Evolutionary conservation across 2,888 invertebrate genomes (phyloP), one percentile per base, ranked within the genome.

Genomic region (Auanema freiburgensis): DNA sequence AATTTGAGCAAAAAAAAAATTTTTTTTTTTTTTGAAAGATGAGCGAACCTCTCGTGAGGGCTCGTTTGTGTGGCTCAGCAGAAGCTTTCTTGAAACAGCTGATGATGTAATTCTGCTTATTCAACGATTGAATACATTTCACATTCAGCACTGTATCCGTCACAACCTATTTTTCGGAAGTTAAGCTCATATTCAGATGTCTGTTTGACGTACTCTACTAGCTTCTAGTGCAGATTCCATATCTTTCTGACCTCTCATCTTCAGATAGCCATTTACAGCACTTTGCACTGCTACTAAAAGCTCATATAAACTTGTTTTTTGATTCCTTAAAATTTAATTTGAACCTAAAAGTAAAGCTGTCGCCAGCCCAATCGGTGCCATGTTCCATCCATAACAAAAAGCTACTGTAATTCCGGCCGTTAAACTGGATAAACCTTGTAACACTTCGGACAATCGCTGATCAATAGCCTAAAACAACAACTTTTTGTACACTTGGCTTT

Each of bases 131-230:
- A 1, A 86, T 84, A 5, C 85, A 85, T 55, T 83, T 74, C 25
- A 86, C 84, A 59, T 85, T 85, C 62, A 84, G 84, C 21, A 86
- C 81, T 0, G 83, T 82, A 71, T 86, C 86, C 12, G 83, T 79
- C 14, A 84, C 84, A 46, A 85, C 71, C 81, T 79, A 62, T 69
- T 51, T 14, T 16, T 56, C 42, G 33, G 42, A 21, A 53, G 11
- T 16, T 51, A 2, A 21, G 18, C n/a, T 21, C 18, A 14, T 16
- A 33, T 1, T 23, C 8, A 16, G 2, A 6, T 52, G 21, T 21
- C 24, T 42, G 23, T 52, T 18, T 24, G 44, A 54, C 63, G 49
- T 49, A 76, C 76, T 59, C 76, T 67, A 54, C 71, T 68, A 0
- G 79, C 75, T 61, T 77, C 76, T 42, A 76, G 72, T 0, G 78